Evolutionary conservation across 2,888 invertebrate genomes (phyloP).

Genomic region (Stenodera caucasica): DNA sequence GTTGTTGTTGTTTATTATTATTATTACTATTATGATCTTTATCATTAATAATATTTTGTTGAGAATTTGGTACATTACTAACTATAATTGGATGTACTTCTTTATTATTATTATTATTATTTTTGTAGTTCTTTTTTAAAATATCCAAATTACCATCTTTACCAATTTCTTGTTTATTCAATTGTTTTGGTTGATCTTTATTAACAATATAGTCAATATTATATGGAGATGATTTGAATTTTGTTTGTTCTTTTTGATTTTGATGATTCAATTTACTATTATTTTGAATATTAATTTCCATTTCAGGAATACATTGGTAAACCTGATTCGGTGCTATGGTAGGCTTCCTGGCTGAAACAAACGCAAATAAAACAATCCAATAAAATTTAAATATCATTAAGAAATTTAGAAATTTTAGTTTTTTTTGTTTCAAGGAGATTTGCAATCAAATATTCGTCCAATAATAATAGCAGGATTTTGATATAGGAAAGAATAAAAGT

Average conservation of each 20-base stretch:
- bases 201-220: conserved; percentile 39
- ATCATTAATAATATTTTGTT: conserved; percentile 1
- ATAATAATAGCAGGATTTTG: background rate
- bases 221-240: conserved; percentile 32
- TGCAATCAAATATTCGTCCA: background rate
- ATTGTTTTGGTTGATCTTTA: conserved; percentile 23
- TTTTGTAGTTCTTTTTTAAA: conserved; percentile 3
- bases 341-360: conserved; percentile 67
- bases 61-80: conserved; percentile 3
- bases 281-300: conserved; percentile 16
- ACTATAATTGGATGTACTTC: conserved; percentile 3
- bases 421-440: background rate
- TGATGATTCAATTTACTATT: conserved; percentile 21
- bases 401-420: background rate
- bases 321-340: conserved; percentile 57
- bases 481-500: background rate
- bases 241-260: conserved; percentile 29
- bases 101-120: too few relatives aligned
- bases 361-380: conserved; percentile 43
- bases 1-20: conserved; percentile 11
- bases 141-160: conserved; percentile 15
- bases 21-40: background rate
- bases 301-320: conserved; percentile 15
- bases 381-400: conserved; percentile 19
- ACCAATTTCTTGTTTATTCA: conserved; percentile 5